These are phyloP conservation scores for Nothura maculosa DNA, from an alignment of 2,797 vertebrate genomes.

Conservation along the genomic window DNA sequence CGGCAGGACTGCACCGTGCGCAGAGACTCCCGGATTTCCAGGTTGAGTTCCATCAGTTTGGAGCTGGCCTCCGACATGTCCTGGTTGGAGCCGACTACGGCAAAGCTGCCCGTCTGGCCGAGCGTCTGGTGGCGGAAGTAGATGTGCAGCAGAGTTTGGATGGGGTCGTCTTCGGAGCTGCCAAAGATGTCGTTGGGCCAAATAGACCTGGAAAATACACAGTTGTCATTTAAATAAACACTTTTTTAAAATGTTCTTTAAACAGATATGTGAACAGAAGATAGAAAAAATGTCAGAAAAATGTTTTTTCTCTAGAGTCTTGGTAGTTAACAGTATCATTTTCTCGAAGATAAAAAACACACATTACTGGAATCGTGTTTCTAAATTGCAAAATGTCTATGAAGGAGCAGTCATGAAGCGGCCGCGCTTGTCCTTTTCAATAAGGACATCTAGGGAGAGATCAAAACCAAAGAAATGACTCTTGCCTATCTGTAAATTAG, in stretches of 20 bases:
- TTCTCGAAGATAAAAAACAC: background rate
- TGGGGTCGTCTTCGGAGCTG: conserved; percentile 90
- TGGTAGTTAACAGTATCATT: background rate
- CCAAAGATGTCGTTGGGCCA: conserved; percentile 99
- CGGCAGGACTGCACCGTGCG: conserved; percentile 89
- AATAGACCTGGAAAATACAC: conserved; percentile 85
- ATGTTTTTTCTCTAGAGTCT: background rate
- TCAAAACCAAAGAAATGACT: background rate
- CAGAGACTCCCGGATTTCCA: conserved; percentile 95
- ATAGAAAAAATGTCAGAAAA: background rate
- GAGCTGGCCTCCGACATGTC: conserved; percentile 93
- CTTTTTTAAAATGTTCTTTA: background rate
- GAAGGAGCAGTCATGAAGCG: background rate
- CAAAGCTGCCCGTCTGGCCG: conserved; percentile 95
- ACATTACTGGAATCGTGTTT: background rate
- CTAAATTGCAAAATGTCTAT: background rate
- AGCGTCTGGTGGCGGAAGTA: conserved; percentile 98
- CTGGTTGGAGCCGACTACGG: conserved; percentile 92
- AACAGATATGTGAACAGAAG: background rate
- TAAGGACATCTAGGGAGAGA: background rate
- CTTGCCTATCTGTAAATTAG: background rate
- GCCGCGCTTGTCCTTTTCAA: background rate
- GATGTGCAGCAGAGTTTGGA: conserved; percentile 95
- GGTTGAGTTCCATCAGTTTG: conserved; percentile 97
- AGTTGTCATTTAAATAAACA: background rate